A percentile compares a stretch with the other conserved stretches of the same genome.
These are phyloP conservation scores for Hirundichthys speculiger DNA, from an alignment of 2,113 vertebrate genomes.

Conservation along the genomic window DNA sequence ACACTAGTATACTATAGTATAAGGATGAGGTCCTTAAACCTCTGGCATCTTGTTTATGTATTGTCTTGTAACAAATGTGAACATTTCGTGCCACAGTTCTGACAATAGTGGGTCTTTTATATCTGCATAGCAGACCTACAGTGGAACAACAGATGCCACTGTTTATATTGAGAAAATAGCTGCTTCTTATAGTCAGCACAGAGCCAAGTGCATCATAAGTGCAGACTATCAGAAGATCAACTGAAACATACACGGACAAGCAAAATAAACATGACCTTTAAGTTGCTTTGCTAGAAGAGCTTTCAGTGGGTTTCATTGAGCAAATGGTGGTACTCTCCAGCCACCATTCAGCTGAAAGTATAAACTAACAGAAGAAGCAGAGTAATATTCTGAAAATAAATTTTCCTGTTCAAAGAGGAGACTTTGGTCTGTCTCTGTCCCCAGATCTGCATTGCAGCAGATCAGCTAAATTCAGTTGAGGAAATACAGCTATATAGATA, in stretches of 20 bases:
- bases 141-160: conserved; percentile 33
- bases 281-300: conserved; percentile 44
- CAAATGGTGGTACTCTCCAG: conserved; percentile 65
- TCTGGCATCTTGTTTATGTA: conserved; percentile 32
- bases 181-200: conserved; percentile 5
- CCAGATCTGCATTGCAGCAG: conserved; percentile 46
- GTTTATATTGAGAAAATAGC: conserved; percentile 39
- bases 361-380: conserved; percentile 60
- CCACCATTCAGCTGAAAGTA: conserved; percentile 61
- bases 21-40: conserved; percentile 35
- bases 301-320: conserved; percentile 58
- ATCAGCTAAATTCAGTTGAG: conserved; percentile 66
- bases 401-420: conserved; percentile 52
- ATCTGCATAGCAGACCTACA: conserved; percentile 30
- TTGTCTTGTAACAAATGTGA: conserved; percentile 33
- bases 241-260: conserved; percentile 64
- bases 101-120: conserved; percentile 21
- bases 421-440: conserved; percentile 53
- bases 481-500: conserved; percentile 69
- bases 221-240: conserved; percentile 42
- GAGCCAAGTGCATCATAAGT: conserved; percentile 21
- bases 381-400: conserved; percentile 29
- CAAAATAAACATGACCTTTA: conserved; percentile 72
- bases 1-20: conserved; percentile 20
- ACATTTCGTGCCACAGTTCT: conserved; percentile 14